These are phyloP conservation scores for Trachelipus rathkii DNA, from an alignment of 1,140 invertebrate genomes.

Conservation along the genomic window DNA sequence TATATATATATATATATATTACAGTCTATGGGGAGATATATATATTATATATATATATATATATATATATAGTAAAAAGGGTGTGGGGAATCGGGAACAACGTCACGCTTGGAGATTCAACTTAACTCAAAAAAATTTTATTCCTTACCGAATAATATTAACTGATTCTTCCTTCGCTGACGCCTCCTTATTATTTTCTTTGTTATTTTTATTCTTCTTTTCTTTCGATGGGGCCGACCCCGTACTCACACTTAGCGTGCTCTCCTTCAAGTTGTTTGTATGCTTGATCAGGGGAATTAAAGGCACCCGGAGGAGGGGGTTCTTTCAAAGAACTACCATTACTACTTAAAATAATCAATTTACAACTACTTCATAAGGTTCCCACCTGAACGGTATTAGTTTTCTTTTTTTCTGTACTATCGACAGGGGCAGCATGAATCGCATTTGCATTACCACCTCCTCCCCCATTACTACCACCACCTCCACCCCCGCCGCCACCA, in stretches of 20 bases:
- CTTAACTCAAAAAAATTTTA: too few species aligned
- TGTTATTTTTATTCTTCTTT: constrained; percentile 43
- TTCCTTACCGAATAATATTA: constrained; percentile 37
- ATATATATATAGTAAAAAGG: too few species aligned
- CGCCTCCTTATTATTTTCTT: constrained; percentile 36
- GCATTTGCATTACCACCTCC: not conserved
- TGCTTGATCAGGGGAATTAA: constrained; percentile 42
- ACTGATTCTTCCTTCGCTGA: constrained; percentile 41
- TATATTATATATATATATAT: too few species aligned
- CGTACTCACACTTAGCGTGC: not conserved
- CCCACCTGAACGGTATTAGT: too few species aligned
- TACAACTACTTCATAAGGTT: not conserved
- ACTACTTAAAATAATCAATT: constrained; percentile 15
- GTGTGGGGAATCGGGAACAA: too few species aligned
- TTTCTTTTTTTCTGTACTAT: not conserved
- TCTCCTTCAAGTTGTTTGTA: constrained; percentile 34
- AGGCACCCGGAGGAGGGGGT: too few species aligned
- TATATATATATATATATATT: too few species aligned
- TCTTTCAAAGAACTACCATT: too few species aligned
- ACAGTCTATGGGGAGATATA: too few species aligned
- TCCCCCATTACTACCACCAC: too few species aligned
- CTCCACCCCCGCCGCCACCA: not conserved
- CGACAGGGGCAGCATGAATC: not conserved
- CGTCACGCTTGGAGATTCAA: too few species aligned
- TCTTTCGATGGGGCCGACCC: constrained; percentile 25